Conservation (phyloP, 1,140 invertebrate genomes). For the Lepidurus packardi region DNA sequence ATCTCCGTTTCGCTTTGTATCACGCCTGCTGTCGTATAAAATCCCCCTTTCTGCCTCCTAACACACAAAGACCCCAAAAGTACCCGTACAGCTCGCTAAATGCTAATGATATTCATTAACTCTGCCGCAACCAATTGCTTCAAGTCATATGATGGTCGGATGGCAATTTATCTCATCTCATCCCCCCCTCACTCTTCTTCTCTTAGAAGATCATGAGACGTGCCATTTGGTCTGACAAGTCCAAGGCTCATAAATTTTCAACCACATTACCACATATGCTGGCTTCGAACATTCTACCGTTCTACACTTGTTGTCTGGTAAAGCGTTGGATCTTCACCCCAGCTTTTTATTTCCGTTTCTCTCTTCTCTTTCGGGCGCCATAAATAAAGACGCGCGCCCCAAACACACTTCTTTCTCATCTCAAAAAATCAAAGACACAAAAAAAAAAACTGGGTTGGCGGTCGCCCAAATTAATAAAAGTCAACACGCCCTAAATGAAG, state of each 20-base stretch:
- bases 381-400: too few species aligned
- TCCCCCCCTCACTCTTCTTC: not conserved
- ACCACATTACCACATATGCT: not conserved
- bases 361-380: too few species aligned
- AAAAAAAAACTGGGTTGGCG: not conserved
- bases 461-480: not conserved
- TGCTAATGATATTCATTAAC: constrained; percentile 18
- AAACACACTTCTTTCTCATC: too few species aligned
- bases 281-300: not conserved
- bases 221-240: constrained; percentile 26
- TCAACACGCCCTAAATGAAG: not conserved
- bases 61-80: not conserved
- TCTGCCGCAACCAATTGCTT: not conserved
- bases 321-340: not conserved
- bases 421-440: too few species aligned
- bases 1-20: not conserved
- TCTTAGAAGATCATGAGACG: constrained; percentile 22
- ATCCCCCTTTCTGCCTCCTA: not conserved
- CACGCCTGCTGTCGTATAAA: not conserved
- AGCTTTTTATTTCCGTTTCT: too few species aligned
- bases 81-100: not conserved
- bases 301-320: not conserved
- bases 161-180: not conserved
- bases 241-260: constrained; percentile 20
- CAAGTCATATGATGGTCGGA: constrained; percentile 8